These are phyloP conservation scores for Corythornis leucogaster DNA, from an alignment of 2,797 vertebrate species.

Conservation along the genomic window DNA sequence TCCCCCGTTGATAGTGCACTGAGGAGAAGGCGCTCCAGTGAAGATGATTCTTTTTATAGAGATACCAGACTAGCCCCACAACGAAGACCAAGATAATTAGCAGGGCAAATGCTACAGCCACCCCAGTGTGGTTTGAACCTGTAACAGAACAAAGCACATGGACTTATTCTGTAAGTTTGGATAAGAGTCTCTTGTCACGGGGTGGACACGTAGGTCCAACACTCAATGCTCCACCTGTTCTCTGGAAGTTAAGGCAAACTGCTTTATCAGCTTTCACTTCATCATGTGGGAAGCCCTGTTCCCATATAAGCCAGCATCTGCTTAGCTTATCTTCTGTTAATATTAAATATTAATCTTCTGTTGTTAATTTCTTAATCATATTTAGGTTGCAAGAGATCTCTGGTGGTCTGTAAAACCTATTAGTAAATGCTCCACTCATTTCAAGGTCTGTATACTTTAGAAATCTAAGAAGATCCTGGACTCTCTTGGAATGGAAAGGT, in stretches of 20 bases:
- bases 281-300: neutral
- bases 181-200: neutral
- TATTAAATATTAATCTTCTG: neutral
- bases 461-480: neutral
- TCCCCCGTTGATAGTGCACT: slow-evolving; percentile 78
- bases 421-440: neutral
- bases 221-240: accelerated
- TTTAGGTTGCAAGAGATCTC: neutral
- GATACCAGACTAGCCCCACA: slow-evolving; percentile 61
- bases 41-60: slow-evolving; percentile 72
- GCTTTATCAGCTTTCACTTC: neutral
- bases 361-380: neutral
- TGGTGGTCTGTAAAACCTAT: neutral
- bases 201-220: neutral
- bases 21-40: slow-evolving; percentile 73
- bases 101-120: slow-evolving; percentile 69
- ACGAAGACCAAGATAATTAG: slow-evolving; percentile 55
- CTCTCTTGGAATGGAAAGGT: neutral
- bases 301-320: neutral
- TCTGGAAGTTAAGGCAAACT: neutral
- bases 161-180: neutral
- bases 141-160: neutral
- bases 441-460: neutral
- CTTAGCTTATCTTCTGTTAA: neutral
- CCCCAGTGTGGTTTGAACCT: slow-evolving; percentile 71